These are phyloP conservation scores for Junonia oenone DNA, from an alignment of 2,888 invertebrate genomes.

Conservation along the genomic window DNA sequence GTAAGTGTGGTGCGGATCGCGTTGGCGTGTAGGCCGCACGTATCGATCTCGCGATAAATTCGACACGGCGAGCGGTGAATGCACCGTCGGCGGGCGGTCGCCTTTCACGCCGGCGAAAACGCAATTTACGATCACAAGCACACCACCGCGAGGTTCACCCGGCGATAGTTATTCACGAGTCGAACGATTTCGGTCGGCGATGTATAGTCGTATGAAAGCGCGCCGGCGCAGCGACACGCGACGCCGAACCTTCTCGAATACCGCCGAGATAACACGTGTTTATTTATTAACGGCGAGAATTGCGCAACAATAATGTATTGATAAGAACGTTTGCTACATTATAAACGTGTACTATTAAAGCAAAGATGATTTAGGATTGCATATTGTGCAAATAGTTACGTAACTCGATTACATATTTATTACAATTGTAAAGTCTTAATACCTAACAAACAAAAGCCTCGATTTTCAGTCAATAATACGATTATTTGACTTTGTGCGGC, in stretches of 20 bases:
- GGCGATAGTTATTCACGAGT: conserved; percentile 9
- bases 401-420: not conserved
- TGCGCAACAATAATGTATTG: conserved; percentile 51
- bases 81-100: conserved; percentile 56
- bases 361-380: conserved; percentile 28
- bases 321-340: conserved; percentile 30
- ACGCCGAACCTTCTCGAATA: conserved; percentile 65
- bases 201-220: conserved; percentile 13
- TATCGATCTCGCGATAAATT: conserved; percentile 73
- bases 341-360: conserved; percentile 16
- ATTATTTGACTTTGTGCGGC: not conserved
- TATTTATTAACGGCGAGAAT: conserved; percentile 50
- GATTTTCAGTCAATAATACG: too few relatives aligned
- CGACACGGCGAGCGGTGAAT: conserved; percentile 68
- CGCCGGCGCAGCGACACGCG: conserved; percentile 53
- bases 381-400: not conserved
- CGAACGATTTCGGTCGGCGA: conserved; percentile 1
- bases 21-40: conserved; percentile 44
- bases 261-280: conserved; percentile 60
- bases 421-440: too few relatives aligned
- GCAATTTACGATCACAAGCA: conserved; percentile 48
- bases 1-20: conserved; percentile 39
- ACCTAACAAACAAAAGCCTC: too few relatives aligned
- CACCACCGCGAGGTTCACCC: conserved; percentile 6
- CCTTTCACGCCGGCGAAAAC: conserved; percentile 66